Evolutionary conservation across 2,888 invertebrate genomes (phyloP).

Genomic region (Euzophera pinguis): DNA sequence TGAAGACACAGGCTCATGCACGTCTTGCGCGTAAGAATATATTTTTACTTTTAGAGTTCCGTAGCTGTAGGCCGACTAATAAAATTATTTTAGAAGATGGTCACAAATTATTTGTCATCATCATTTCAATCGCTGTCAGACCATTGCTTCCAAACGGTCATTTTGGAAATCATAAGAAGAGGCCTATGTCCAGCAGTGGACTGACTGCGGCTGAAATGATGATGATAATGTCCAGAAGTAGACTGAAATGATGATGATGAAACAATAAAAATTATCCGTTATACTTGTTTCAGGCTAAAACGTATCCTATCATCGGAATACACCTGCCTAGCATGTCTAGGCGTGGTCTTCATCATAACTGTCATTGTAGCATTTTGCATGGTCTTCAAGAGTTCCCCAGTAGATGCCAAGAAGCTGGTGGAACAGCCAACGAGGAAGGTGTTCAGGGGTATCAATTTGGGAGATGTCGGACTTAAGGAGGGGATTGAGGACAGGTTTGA

Average conservation of each 20-base stretch:
- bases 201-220: too few relatives aligned
- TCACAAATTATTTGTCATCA: too few relatives aligned
- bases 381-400: constrained; percentile 34
- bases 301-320: constrained; percentile 43
- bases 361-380: constrained; percentile 37
- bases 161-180: too few relatives aligned
- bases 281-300: constrained; percentile 36
- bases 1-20: constrained; percentile 49
- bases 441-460: neutral
- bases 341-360: constrained; percentile 37
- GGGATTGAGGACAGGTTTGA: neutral
- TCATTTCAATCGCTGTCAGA: too few relatives aligned
- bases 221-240: too few relatives aligned
- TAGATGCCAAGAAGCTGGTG: neutral
- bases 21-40: constrained; percentile 59
- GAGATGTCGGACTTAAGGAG: neutral
- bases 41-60: too few relatives aligned
- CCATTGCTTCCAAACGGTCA: too few relatives aligned
- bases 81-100: too few relatives aligned
- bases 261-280: too few relatives aligned
- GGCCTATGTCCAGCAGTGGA: too few relatives aligned
- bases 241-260: too few relatives aligned
- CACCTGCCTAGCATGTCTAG: constrained; percentile 40
- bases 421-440: neutral
- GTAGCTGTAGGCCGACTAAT: too few relatives aligned